Evolutionary conservation across 2,888 invertebrate genomes (phyloP), one percentile per base, ranked within the genome.

Genomic region (Noctua fimbriata): DNA sequence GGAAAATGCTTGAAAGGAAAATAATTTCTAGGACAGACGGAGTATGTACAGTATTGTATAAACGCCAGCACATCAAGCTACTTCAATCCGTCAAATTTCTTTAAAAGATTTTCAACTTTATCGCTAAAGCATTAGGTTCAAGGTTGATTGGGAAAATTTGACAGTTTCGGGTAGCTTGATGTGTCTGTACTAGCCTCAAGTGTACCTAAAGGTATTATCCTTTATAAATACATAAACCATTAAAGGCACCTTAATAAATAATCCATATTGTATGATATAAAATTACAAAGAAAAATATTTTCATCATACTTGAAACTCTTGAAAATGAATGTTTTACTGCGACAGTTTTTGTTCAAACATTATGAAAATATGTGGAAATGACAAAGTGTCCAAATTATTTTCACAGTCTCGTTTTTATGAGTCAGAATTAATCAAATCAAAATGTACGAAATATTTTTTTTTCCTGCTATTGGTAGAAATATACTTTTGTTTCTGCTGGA

Each of bases 291-390:
- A 78, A 44, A 7, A 3, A 49, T 1, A 24, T 66, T 44, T 44
- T 41, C 7, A 49, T 32, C 44, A 69, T 44, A 12, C n/a, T 44
- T 58, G 21, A 44, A 84, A 76, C 28, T 41, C 60, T 66, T 67
- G 49, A 79, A 75, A 70, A 12, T 58, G 1, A 32, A 82, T 60
- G 41, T 74, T 49, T 41, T 49, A 41, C 28, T 18, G 60, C 60
- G 69, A 69, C 60, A 73, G 44, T 58, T 49, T 72, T 69, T 82
- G 47, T 47, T 47, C 21, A 69, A 77, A 73, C n/a, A 65, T 63
- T 76, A 49, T 73, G 65, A 72, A 80, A 84, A 82, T 77, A 66
- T 67, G 67, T 76, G n/a, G 36, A 71, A 67, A 73, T 84, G 76
- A 76, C 52, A 72, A 76, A 80, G 69, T 72, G 69, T 58, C 49